Evolutionary conservation across 1,140 invertebrate species (phyloP).

Genomic region (Drosophila suzukii): DNA sequence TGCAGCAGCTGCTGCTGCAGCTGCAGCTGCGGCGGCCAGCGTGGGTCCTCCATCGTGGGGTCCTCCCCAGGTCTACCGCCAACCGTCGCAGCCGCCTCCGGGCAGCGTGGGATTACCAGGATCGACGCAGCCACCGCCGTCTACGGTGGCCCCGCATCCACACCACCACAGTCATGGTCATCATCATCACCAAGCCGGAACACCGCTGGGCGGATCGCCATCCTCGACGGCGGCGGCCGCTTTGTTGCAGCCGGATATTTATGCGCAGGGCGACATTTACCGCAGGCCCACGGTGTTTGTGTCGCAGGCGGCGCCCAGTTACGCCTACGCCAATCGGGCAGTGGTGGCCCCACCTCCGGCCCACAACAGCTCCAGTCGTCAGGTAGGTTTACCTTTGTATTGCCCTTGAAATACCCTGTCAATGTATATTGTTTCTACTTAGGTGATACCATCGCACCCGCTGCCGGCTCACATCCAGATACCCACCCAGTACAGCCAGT

Average conservation of each 20-base stretch:
- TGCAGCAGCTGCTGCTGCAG: constrained; percentile 67
- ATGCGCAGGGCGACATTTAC: constrained; percentile 86
- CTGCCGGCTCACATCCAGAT: constrained; percentile 94
- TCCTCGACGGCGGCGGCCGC: constrained; percentile 83
- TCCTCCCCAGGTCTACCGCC: constrained; percentile 73
- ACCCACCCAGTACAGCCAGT: constrained; percentile 87
- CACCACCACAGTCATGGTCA: constrained; percentile 48
- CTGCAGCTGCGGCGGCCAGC: constrained; percentile 70
- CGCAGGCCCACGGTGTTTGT: constrained; percentile 88
- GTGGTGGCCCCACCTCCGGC: constrained; percentile 92
- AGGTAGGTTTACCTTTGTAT: constrained; percentile 85
- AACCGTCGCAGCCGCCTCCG: constrained; percentile 68
- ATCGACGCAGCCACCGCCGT: constrained; percentile 35
- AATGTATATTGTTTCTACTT: neutral
- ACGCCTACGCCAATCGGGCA: constrained; percentile 87
- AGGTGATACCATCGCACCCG: constrained; percentile 88
- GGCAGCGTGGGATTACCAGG: constrained; percentile 43
- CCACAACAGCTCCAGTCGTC: constrained; percentile 92
- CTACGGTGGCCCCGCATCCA: constrained; percentile 40
- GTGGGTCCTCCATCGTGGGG: constrained; percentile 80
- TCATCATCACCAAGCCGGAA: constrained; percentile 82
- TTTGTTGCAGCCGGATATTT: constrained; percentile 85
- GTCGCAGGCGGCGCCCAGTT: constrained; percentile 79
- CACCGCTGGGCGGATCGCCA: constrained; percentile 79
- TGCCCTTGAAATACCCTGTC: too few relatives aligned